Base-by-base conservation (phyloP, 1,140 invertebrate genomes). In the Trichomalopsis sarcophagae region DNA sequence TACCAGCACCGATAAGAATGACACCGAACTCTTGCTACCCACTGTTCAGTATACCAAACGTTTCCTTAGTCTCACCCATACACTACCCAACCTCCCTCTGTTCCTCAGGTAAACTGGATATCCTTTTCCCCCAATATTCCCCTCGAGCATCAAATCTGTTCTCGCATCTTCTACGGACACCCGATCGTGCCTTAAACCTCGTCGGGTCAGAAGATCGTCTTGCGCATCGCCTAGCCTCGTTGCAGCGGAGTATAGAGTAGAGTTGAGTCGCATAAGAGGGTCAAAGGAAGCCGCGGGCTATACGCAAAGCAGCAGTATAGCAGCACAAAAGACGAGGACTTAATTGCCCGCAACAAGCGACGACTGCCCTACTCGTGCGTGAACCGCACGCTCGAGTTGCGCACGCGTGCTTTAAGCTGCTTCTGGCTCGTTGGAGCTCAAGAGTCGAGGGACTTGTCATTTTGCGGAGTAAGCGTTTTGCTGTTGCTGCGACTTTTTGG, bases 311-410 rank as follows among this genome's bases (percentile, higher is more conserved):
- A n/a, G 55, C 17, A 62, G 55, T 17, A 44, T 44, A n/a, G 55
- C 55, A n/a, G 55, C 55, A 62, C 55, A 62, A 62, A 62, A 62
- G 55, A 62, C 55, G 55, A 62, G 55, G 55, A 62, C 55, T 62
- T 62, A 62, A 62, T 62, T 62, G 55, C 55, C 55, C 55, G 55
- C 55, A 62, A 62, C 55, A 62, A 62, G 55, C 55, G 55, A 62
- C 55, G 55, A 62, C 55, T 62, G 55, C 55, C 55, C 55, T 62
- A 62, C 55, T 62, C 55, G 21, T 62, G 55, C 55, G 21, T 62
- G 55, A 62, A 62, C 55, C 55, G 21, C 55, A 62, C 47, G 47
- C 47, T 17, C 47, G 47, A 50, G 47, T 14, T n/a, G 55, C 55
- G 55, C 55, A 62, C 55, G 55, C 55, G 55, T 62, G 55, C 55